Conservation (phyloP, 1,140 invertebrate species). For the Chrysomallon squamiferum region DNA sequence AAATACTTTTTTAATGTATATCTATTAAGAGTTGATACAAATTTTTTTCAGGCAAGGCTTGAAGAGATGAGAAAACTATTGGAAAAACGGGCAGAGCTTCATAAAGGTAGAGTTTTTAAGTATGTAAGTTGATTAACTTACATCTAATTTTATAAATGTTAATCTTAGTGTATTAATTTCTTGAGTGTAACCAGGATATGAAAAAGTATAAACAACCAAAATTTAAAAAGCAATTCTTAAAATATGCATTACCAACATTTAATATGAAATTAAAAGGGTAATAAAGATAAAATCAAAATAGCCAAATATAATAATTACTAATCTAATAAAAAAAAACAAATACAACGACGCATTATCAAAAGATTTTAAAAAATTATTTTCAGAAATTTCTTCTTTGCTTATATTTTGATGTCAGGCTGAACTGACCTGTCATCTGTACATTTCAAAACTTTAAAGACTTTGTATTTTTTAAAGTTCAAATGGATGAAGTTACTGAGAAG, state of each 20-base stretch:
- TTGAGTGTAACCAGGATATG: neutral
- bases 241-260: no score
- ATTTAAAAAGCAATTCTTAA: neutral
- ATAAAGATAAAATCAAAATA: neutral
- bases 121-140: neutral
- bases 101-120: neutral
- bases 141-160: neutral
- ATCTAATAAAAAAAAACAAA: neutral
- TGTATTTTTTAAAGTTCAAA: neutral
- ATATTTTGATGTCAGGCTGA: neutral
- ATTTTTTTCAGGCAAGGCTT: neutral
- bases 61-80: neutral
- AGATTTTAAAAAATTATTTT: neutral
- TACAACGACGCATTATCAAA: neutral
- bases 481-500: conserved; percentile 1
- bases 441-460: no score
- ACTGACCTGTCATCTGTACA: no score
- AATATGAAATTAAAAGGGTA: neutral
- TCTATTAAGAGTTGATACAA: neutral
- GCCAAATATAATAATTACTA: neutral
- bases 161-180: neutral
- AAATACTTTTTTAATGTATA: neutral
- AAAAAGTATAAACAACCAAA: neutral
- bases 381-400: neutral
- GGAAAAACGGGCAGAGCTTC: neutral